phyloP scores from a whole-genome alignment of 2,888 invertebrate species.

The Flabesymbios commensalis region DNA sequence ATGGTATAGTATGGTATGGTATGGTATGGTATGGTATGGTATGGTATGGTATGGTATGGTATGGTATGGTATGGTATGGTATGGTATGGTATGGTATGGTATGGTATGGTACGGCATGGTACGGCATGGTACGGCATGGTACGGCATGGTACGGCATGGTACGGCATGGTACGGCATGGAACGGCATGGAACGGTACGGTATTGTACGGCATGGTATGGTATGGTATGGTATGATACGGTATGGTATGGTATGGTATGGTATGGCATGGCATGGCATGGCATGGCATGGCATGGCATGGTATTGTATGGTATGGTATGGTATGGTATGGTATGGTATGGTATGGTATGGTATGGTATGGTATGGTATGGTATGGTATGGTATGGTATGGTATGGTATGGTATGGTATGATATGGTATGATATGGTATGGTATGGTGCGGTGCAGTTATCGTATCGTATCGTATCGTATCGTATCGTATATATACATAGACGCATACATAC shows the following conservation, averaged over 20 bases:
- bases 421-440: too few species aligned
- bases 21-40: slow-evolving; percentile 18
- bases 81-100: slow-evolving; percentile 6
- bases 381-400: background rate
- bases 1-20: slow-evolving; percentile 15
- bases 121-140: slow-evolving; percentile 3
- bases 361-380: background rate
- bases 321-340: slow-evolving; percentile 6
- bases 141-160: background rate
- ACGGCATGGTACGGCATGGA: slow-evolving; percentile 1
- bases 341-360: background rate
- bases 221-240: too few species aligned
- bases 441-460: too few species aligned
- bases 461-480: too few species aligned
- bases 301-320: slow-evolving; percentile 13
- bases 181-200: background rate
- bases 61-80: slow-evolving; percentile 5
- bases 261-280: too few species aligned
- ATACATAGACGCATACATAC: too few species aligned
- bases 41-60: slow-evolving; percentile 19
- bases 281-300: too few species aligned
- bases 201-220: too few species aligned
- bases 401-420: background rate
- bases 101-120: slow-evolving; percentile 8
- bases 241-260: too few species aligned